phyloP scores from a whole-genome alignment of 2,888 invertebrate species.

The Trachelus troglodyta region DNA sequence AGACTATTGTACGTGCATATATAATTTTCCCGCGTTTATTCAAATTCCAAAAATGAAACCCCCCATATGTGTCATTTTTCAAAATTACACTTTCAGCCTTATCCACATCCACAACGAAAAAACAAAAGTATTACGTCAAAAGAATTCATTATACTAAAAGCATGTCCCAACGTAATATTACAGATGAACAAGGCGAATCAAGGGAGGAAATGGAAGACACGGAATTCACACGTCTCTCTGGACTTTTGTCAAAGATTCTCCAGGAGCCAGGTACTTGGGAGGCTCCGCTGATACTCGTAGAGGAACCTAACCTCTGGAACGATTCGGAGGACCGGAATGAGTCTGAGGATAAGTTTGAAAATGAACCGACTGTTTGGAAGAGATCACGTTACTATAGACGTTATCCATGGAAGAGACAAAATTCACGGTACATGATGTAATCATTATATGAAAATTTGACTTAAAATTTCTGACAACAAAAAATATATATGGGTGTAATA shows the following conservation, averaged over 20 bases:
- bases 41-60: too few relatives aligned
- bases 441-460: conserved; percentile 13
- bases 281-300: conserved; percentile 35
- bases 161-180: too few relatives aligned
- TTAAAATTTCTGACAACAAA: background rate
- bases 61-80: too few relatives aligned
- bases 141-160: too few relatives aligned
- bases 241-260: conserved; percentile 34
- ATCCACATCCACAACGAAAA: too few relatives aligned
- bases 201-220: conserved; percentile 33
- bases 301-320: conserved; percentile 23
- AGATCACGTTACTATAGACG: conserved; percentile 72
- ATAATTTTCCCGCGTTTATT: too few relatives aligned
- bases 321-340: conserved; percentile 16
- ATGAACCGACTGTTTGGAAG: conserved; percentile 52
- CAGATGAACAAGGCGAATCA: conserved; percentile 28
- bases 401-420: conserved; percentile 75
- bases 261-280: conserved; percentile 33
- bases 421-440: conserved; percentile 64
- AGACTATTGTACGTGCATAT: too few relatives aligned
- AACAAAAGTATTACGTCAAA: too few relatives aligned
- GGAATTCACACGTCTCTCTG: conserved; percentile 31
- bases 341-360: conserved; percentile 19
- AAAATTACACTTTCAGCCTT: too few relatives aligned
- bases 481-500: too few relatives aligned